Percentiles rank a stretch among this genome's conserved stretches.
Conservation (phyloP, 2,113 vertebrate genomes). For the Trochalopteron elliotii region DNA sequence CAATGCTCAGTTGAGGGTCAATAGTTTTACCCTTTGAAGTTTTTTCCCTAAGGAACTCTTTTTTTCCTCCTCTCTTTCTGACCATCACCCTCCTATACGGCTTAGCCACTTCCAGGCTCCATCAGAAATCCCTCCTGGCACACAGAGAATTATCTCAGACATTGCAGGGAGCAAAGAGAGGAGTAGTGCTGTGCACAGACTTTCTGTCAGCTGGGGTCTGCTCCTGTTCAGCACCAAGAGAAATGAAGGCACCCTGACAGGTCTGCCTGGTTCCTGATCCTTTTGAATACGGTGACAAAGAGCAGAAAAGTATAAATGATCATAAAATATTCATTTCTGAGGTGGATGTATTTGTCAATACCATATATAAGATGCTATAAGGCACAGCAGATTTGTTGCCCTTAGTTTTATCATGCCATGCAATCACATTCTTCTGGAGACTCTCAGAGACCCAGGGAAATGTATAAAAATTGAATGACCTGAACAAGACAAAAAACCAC, state of each 20-base stretch:
- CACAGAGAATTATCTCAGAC: neutral
- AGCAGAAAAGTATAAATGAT: neutral
- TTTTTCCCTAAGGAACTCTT: neutral
- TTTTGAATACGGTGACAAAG: neutral
- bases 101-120: neutral
- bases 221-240: neutral
- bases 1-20: neutral
- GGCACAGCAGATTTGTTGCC: neutral
- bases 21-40: neutral
- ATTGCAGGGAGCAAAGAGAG: neutral
- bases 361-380: neutral
- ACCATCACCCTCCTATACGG: rapidly evolving
- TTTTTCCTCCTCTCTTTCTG: neutral
- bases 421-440: neutral
- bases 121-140: neutral
- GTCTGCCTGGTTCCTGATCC: neutral
- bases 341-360: neutral
- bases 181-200: neutral
- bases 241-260: neutral
- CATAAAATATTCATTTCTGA: neutral
- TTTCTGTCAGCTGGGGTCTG: neutral
- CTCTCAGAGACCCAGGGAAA: neutral
- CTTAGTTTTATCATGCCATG: neutral
- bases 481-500: neutral
- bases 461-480: neutral